phyloP scores from a whole-genome alignment of 2,797 vertebrate species.

The Thunnus albacares region DNA sequence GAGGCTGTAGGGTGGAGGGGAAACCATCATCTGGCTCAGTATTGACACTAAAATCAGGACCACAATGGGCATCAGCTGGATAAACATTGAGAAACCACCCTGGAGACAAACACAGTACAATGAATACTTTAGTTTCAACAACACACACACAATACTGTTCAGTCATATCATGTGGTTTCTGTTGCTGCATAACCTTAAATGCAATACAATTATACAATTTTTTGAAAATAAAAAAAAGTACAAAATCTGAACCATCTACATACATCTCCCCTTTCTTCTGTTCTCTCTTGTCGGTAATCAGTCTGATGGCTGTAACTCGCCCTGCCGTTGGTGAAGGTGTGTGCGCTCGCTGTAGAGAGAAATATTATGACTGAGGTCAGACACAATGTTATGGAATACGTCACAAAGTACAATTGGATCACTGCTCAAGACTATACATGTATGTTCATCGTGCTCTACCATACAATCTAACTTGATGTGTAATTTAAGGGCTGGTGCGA shows the following conservation, averaged over 20 bases:
- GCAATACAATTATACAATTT: not conserved
- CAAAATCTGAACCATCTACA: conserved; percentile 59
- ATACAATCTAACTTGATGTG: not conserved
- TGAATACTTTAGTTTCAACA: conserved; percentile 2
- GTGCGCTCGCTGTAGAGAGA: conserved; percentile 87
- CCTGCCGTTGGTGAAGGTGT: conserved; percentile 94
- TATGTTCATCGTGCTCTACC: not conserved
- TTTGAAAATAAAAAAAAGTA: not conserved
- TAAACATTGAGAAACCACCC: conserved; percentile 99
- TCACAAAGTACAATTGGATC: not conserved
- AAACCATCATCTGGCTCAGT: conserved; percentile 98
- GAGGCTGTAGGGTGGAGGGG: conserved; percentile 96
- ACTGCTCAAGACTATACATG: not conserved
- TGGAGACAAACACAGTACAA: conserved; percentile 73
- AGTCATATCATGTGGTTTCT: not conserved
- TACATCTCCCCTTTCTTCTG: conserved; percentile 96
- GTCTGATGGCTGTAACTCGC: conserved; percentile 92
- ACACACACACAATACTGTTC: not conserved
- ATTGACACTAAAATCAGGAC: conserved; percentile 96
- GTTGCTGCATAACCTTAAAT: not conserved
- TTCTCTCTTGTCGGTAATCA: conserved; percentile 91
- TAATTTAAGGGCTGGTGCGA: too few species aligned
- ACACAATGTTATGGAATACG: not conserved
- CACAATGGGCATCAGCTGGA: conserved; percentile 98
- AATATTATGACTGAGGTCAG: conserved; percentile 46